These are phyloP conservation scores for Morpho achilles DNA, from an alignment of 2,888 invertebrate species.

Conservation along the genomic window DNA sequence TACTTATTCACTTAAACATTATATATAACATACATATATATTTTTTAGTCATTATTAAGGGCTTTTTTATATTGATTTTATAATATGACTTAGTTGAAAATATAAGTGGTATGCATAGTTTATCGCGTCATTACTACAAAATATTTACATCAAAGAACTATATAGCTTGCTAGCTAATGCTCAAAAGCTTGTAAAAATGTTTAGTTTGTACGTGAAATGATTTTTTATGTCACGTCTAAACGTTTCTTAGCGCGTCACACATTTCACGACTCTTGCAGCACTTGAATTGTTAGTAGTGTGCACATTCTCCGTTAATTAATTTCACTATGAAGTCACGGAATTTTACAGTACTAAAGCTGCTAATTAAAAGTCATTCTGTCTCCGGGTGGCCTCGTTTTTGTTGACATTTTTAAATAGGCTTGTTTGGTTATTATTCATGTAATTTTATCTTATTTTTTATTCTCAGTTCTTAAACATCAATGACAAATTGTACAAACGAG, in stretches of 20 bases:
- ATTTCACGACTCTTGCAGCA: conserved; percentile 12
- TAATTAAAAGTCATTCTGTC: conserved; percentile 28
- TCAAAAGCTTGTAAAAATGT: no score
- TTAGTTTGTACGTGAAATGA: no score
- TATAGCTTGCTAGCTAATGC: no score
- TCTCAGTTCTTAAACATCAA: background rate
- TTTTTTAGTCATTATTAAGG: no score
- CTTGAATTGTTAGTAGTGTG: conserved; percentile 24
- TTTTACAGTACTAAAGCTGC: conserved; percentile 26
- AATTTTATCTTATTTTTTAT: conserved; percentile 14
- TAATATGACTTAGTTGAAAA: no score
- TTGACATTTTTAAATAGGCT: conserved; percentile 21
- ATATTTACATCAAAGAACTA: no score
- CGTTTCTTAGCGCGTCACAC: background rate
- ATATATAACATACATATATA: no score
- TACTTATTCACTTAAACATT: no score
- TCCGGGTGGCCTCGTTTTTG: conserved; percentile 23
- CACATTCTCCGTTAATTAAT: conserved; percentile 27
- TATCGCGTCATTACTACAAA: no score
- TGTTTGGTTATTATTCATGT: conserved; percentile 19
- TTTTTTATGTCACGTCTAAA: no score
- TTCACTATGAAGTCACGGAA: conserved; percentile 30
- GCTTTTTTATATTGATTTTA: no score
- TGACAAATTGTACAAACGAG: background rate
- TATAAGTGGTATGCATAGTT: no score